A percentile compares a stretch with the other conserved stretches of the same genome.
Evolutionary conservation across 2,888 invertebrate genomes (phyloP).

Genomic region (Allolobophora icterica): DNA sequence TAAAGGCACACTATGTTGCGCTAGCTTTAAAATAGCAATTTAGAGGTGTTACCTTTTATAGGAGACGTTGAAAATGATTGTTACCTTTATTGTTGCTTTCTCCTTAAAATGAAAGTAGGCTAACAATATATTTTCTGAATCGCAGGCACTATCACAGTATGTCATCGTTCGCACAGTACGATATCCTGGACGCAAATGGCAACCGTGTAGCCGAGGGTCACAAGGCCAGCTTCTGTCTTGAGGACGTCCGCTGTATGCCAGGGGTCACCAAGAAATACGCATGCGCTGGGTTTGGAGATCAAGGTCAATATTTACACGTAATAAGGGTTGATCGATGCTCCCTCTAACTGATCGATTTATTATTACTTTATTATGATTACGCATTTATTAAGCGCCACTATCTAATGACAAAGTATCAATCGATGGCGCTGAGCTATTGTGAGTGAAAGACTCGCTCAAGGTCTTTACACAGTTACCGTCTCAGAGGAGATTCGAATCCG

Average conservation of each 20-base stretch:
- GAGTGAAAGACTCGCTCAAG: no score
- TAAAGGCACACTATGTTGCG: no score
- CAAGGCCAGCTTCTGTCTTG: conserved; percentile 94
- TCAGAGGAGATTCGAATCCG: no score
- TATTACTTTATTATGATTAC: no score
- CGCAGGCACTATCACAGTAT: conserved; percentile 95
- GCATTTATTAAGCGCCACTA: no score
- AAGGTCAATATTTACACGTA: conserved; percentile 68
- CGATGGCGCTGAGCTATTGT: no score
- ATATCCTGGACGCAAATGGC: conserved; percentile 75
- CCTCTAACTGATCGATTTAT: no score
- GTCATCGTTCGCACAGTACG: conserved; percentile 95
- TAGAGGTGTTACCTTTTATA: no score
- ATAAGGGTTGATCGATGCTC: background rate
- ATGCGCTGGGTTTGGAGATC: conserved; percentile 75
- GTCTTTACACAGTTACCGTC: no score
- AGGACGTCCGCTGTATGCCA: conserved; percentile 86
- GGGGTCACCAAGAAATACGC: conserved; percentile 74
- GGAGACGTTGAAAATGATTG: background rate
- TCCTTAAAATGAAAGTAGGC: background rate
- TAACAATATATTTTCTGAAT: background rate
- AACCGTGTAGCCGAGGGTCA: conserved; percentile 83
- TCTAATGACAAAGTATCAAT: no score
- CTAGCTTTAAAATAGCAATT: no score
- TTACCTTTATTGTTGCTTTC: background rate